A percentile compares a stretch with the other conserved stretches of the same genome.
These are phyloP conservation scores for Paracanthobrama guichenoti DNA, from an alignment of 2,113 vertebrate species.

Conservation along the genomic window DNA sequence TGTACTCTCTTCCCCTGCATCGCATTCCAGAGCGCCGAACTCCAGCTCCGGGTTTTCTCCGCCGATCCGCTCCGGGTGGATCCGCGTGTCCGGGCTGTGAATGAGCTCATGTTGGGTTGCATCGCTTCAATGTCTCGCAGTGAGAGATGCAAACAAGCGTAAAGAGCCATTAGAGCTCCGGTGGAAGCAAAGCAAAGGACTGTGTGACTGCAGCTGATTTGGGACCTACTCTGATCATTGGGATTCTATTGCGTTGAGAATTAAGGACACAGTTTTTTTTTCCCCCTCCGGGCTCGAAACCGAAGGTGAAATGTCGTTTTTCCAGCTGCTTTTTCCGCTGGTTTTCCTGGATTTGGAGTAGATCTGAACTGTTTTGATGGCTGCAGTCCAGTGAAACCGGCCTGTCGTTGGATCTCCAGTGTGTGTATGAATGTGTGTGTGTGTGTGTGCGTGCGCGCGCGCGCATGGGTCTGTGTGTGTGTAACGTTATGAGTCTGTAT, in stretches of 20 bases:
- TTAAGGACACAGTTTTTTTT: conserved; percentile 27
- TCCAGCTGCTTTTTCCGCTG: background rate
- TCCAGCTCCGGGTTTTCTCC: conserved; percentile 42
- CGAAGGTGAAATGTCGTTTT: background rate
- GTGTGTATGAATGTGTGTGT: background rate
- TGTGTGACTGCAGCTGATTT: conserved; percentile 39
- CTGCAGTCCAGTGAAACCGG: conserved; percentile 14
- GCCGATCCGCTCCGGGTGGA: conserved; percentile 31
- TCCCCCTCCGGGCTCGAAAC: conserved; percentile 28
- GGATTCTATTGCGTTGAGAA: conserved; percentile 55
- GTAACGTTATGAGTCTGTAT: background rate
- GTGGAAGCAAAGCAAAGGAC: conserved; percentile 49
- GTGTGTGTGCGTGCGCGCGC: background rate
- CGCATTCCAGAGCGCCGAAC: background rate
- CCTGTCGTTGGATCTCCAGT: conserved; percentile 1
- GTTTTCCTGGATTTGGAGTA: background rate
- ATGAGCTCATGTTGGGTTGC: conserved; percentile 49
- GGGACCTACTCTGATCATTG: background rate
- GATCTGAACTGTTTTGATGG: conserved; percentile 22
- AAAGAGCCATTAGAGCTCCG: conserved; percentile 58
- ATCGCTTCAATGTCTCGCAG: conserved; percentile 54
- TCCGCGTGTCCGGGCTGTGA: conserved; percentile 1
- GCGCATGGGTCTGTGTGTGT: background rate
- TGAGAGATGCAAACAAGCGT: conserved; percentile 66
- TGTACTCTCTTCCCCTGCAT: background rate